Conservation (phyloP, 2,797 vertebrate species). For the Geotrypetes seraphini region DNA sequence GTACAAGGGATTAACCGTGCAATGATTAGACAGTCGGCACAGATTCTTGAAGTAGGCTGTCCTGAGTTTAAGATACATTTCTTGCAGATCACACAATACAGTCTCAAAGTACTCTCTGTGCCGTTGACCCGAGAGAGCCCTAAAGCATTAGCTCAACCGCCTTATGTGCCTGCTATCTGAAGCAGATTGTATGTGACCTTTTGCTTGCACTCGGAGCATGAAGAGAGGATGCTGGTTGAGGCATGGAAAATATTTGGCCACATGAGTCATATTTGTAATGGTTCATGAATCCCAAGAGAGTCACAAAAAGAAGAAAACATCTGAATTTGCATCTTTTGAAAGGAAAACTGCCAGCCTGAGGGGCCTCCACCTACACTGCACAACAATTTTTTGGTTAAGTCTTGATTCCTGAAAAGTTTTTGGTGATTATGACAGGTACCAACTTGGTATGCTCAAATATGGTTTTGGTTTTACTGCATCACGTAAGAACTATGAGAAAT, state of each 20-base stretch:
- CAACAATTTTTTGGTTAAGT: too few species aligned
- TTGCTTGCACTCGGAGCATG: constrained; percentile 27
- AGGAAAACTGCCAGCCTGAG: constrained; percentile 19
- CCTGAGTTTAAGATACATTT: constrained; percentile 30
- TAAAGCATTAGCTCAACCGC: constrained; percentile 17
- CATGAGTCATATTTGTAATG: constrained; percentile 37
- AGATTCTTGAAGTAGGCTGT: constrained; percentile 24
- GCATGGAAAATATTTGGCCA: constrained; percentile 32
- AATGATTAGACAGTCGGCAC: constrained; percentile 25
- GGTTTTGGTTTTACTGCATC: too few species aligned
- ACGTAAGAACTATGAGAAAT: too few species aligned
- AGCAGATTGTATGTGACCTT: constrained; percentile 31
- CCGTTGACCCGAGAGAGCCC: constrained; percentile 25
- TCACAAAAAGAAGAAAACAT: constrained; percentile 37
- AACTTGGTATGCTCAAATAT: too few species aligned
- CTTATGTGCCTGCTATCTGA: constrained; percentile 37
- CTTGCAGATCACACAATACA: constrained; percentile 30
- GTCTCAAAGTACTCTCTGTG: constrained; percentile 21
- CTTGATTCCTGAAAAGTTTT: too few species aligned
- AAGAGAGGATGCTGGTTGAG: constrained; percentile 28
- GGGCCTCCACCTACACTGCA: constrained; percentile 34
- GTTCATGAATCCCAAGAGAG: constrained; percentile 34
- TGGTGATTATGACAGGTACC: too few species aligned
- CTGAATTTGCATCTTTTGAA: constrained; percentile 29
- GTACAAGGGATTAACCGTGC: too few species aligned